phyloP scores from a whole-genome alignment of 2,888 invertebrate genomes.

The Temnothorax unifasciatus region DNA sequence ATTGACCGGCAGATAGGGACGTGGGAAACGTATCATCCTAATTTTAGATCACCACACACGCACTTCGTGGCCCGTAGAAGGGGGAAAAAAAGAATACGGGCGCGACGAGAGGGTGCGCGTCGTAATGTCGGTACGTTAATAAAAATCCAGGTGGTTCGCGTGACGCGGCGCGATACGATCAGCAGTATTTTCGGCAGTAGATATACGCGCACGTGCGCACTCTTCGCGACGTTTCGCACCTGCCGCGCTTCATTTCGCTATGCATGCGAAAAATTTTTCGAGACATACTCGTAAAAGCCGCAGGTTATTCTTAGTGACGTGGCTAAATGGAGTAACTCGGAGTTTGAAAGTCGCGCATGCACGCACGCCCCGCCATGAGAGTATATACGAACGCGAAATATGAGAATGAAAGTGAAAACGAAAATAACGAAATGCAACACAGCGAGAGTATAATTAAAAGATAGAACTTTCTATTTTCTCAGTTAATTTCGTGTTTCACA shows the following conservation, averaged over 20 bases:
- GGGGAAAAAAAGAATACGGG: constrained; percentile 23
- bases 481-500: constrained; percentile 2
- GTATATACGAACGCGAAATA: not conserved
- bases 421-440: not conserved
- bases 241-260: constrained; percentile 50
- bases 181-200: constrained; percentile 66
- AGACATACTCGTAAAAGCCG: constrained; percentile 23
- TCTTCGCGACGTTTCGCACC: constrained; percentile 50
- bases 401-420: constrained; percentile 21
- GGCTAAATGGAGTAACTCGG: constrained; percentile 21
- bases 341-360: constrained; percentile 16
- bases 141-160: constrained; percentile 71
- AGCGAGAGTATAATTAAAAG: not conserved
- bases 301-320: constrained; percentile 19
- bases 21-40: constrained; percentile 67
- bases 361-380: not conserved
- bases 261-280: constrained; percentile 57
- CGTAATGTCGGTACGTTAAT: constrained; percentile 63
- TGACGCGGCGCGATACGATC: constrained; percentile 71
- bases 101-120: constrained; percentile 34
- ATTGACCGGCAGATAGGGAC: constrained; percentile 70
- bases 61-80: constrained; percentile 49
- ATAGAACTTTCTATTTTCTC: not conserved
- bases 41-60: constrained; percentile 72
- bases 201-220: constrained; percentile 55